A percentile compares a stretch with the other conserved stretches of the same genome.
These are phyloP conservation scores for Gila robusta DNA, from an alignment of 2,797 vertebrate species.

Conservation along the genomic window DNA sequence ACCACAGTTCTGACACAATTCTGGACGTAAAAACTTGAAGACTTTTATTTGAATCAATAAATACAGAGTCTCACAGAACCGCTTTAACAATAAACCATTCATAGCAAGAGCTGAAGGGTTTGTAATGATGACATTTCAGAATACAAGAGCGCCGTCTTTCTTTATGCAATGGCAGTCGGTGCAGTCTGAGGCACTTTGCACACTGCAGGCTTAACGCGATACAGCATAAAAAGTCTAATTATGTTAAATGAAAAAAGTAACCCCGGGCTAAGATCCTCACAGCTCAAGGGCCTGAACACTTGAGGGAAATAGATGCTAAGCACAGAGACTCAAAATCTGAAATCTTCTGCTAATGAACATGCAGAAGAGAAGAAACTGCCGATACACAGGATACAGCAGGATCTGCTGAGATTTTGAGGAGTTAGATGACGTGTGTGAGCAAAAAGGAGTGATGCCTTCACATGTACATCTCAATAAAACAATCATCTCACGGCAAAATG, in stretches of 20 bases:
- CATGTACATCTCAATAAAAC: constrained; percentile 26
- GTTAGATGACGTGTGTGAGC: neutral
- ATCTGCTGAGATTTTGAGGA: constrained; percentile 32
- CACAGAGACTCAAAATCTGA: constrained; percentile 39
- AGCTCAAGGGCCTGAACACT: constrained; percentile 52
- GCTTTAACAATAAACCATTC: constrained; percentile 48
- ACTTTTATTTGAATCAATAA: constrained; percentile 44
- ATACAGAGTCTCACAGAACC: constrained; percentile 25
- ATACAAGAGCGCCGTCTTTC: constrained; percentile 24
- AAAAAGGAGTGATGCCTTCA: neutral
- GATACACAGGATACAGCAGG: constrained; percentile 26
- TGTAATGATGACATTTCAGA: constrained; percentile 44
- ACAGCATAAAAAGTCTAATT: constrained; percentile 58
- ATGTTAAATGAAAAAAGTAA: constrained; percentile 64
- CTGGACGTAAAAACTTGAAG: constrained; percentile 11
- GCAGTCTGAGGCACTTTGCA: constrained; percentile 19
- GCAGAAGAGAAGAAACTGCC: constrained; percentile 32
- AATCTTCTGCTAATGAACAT: constrained; percentile 59
- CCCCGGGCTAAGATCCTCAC: constrained; percentile 48
- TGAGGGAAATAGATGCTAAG: constrained; percentile 57
- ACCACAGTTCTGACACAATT: neutral
- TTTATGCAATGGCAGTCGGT: constrained; percentile 3
- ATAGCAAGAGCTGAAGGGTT: constrained; percentile 32
- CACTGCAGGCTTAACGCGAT: constrained; percentile 54
- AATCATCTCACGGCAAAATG: neutral